Evolutionary conservation across 2,797 vertebrate genomes (phyloP).

Genomic region (Enteromius unitaeniatus): DNA sequence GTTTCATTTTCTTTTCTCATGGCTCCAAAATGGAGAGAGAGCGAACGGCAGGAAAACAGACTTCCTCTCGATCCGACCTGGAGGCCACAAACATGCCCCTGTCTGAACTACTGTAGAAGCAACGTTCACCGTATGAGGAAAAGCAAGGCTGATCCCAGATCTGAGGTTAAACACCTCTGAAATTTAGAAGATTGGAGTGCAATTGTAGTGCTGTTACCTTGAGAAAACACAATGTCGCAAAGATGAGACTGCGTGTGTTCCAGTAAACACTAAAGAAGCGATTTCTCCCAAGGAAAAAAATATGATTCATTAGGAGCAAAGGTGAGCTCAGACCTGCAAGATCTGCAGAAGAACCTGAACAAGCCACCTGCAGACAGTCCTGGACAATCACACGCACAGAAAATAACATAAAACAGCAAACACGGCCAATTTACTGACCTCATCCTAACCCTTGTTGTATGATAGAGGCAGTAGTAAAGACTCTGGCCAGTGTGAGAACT

Average conservation of each 20-base stretch:
- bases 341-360: constrained; percentile 49
- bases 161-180: constrained; percentile 34
- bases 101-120: constrained; percentile 37
- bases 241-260: constrained; percentile 27
- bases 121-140: constrained; percentile 33
- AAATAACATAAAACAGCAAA: constrained; percentile 38
- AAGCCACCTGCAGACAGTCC: constrained; percentile 52
- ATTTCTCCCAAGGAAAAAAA: constrained; percentile 49
- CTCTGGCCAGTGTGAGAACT: constrained; percentile 23
- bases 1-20: constrained; percentile 44
- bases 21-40: constrained; percentile 46
- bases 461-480: not conserved
- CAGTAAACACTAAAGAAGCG: constrained; percentile 40
- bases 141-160: constrained; percentile 51
- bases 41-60: constrained; percentile 43
- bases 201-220: constrained; percentile 50
- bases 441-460: not conserved
- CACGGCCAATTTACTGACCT: constrained; percentile 11
- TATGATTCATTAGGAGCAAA: constrained; percentile 58
- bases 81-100: constrained; percentile 31
- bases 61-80: constrained; percentile 51
- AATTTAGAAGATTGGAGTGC: constrained; percentile 36
- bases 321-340: constrained; percentile 39
- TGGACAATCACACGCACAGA: constrained; percentile 3
- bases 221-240: constrained; percentile 48